Conservation (phyloP, 2,113 vertebrate genomes). For the Microtus oregoni region DNA sequence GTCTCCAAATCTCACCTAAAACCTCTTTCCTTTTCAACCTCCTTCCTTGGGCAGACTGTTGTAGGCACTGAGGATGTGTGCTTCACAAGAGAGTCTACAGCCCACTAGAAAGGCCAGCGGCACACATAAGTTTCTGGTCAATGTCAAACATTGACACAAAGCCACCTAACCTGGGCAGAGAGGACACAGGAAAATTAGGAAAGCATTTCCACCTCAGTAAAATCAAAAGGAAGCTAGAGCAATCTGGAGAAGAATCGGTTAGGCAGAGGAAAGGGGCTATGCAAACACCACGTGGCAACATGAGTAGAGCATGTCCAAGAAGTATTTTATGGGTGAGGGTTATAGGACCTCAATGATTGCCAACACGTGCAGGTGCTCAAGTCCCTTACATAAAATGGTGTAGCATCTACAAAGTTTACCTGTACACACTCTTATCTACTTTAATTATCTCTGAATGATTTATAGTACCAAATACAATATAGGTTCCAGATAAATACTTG, state of each 20-base stretch:
- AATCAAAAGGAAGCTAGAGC: not conserved
- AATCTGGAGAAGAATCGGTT: not conserved
- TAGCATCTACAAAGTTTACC: not conserved
- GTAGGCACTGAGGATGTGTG: not conserved
- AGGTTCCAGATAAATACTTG: not conserved
- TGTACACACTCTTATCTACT: not conserved
- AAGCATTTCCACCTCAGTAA: not conserved
- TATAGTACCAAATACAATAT: not conserved
- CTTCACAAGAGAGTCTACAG: not conserved
- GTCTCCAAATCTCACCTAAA: not conserved
- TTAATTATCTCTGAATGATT: not conserved
- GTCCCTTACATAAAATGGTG: not conserved
- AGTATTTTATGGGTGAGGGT: not conserved
- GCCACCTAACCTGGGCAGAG: not conserved
- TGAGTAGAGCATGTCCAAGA: not conserved
- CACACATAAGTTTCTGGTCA: not conserved
- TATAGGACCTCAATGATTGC: not conserved
- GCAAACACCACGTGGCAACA: no score
- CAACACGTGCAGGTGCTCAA: not conserved
- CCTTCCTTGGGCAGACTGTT: not conserved
- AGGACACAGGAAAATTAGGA: not conserved
- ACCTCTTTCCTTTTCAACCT: not conserved
- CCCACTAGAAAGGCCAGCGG: not conserved
- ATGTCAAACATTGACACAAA: not conserved
- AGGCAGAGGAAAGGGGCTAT: not conserved